Percentiles rank a stretch among this genome's conserved stretches.
These are phyloP conservation scores for Mormyrus iriodes DNA, from an alignment of 2,113 vertebrate species.

Conservation along the genomic window DNA sequence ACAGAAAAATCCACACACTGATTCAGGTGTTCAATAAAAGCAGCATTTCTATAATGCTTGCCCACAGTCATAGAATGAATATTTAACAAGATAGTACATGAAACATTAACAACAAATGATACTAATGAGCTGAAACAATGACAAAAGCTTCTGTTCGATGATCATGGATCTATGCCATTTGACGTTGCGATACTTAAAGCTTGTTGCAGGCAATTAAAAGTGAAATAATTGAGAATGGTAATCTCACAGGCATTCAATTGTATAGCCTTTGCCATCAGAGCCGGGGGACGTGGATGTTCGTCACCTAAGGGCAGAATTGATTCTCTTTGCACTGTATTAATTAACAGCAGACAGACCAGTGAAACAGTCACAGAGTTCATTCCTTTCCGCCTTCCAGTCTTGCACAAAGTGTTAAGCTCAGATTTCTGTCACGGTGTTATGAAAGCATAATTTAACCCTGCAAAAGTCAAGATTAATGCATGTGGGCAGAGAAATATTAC, in stretches of 20 bases:
- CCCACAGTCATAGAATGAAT: background rate
- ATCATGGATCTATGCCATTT: constrained; percentile 1
- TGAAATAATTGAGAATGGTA: background rate
- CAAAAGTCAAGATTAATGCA: background rate
- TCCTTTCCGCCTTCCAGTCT: background rate
- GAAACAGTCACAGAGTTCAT: background rate
- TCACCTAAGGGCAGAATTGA: constrained; percentile 4
- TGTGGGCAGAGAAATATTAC: background rate
- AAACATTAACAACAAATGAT: constrained; percentile 4
- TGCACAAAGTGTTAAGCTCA: background rate
- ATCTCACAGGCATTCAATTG: background rate
- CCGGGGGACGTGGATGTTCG: background rate
- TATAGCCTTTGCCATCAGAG: background rate
- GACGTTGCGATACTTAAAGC: constrained; percentile 9
- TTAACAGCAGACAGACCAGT: background rate
- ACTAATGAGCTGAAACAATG: constrained; percentile 11
- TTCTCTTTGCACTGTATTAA: constrained; percentile 15
- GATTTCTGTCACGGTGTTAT: background rate
- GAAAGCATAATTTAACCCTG: constrained; percentile 1
- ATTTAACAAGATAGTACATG: background rate
- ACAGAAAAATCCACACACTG: background rate
- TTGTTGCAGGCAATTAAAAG: constrained; percentile 21
- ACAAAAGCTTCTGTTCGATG: constrained; percentile 10
- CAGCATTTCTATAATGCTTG: background rate
- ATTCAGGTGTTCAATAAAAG: background rate